Base-by-base conservation (phyloP, 1,140 invertebrate genomes). In the Uloborus diversus region DNA sequence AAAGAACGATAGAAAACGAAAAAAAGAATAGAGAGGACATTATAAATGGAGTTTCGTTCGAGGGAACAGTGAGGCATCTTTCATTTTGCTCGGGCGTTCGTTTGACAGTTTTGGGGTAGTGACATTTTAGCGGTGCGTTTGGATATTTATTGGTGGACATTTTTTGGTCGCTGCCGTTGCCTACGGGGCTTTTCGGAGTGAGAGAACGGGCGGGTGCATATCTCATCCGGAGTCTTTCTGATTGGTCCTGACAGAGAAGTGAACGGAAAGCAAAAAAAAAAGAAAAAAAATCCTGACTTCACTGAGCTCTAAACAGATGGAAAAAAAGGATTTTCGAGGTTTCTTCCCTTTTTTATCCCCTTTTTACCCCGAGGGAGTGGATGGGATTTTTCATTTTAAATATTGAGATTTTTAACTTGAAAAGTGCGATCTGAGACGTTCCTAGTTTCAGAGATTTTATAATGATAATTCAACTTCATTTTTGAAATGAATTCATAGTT, bases 61-160 rank as follows among this genome's bases (percentile, higher is more conserved):
- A 65, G 20, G 62, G 42, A 78, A 78, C 73, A 78, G 73, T 65
- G 30, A 49, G 61, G 73, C 73, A 66, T 78, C 73, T 66, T 66
- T 78, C 73, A 78, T 78, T 78, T 66, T 78, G 56, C 47, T 62
- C 37, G 73, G 62, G 62, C 62, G 73, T 78, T 66, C 62, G 73
- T 66, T 78, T 78, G 73, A 78, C 73, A 78, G 73, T 78, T 78
- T 78, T 32, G 42, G 70, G 70, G 70, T 66, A 65, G 59, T 64
- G 49, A 78, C 73, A 78, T 78, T 78, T 78, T 78, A 78, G 73
- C 73, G 61, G 73, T 51, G 61, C 73, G 73, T 66, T 78, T 66
- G 47, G 73, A 78, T 78, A 78, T 78, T 78, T 78, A 78, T 78
- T 78, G 73, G 61, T 78, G 73, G 73, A 78, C 73, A 78, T 78